Conservation (phyloP, 2,113 vertebrate genomes). For the Passer montanus region DNA sequence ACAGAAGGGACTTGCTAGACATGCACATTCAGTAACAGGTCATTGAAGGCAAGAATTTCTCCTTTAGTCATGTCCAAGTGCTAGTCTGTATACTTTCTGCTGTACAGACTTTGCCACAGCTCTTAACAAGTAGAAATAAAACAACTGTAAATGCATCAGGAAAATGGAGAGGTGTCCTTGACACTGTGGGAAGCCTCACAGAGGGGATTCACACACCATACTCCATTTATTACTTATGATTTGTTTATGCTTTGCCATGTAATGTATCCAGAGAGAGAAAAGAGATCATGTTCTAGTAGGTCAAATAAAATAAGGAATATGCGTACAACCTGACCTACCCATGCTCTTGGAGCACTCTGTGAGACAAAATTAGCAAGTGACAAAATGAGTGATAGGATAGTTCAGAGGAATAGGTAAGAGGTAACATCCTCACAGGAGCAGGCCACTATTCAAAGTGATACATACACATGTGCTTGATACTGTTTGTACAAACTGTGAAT, state of each 20-base stretch:
- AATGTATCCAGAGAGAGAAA: neutral
- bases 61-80: neutral
- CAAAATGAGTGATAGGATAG: neutral
- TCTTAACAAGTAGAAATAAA: neutral
- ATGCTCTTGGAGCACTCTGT: neutral
- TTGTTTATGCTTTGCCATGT: neutral
- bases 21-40: neutral
- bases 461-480: neutral
- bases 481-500: neutral
- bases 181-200: neutral
- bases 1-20: neutral
- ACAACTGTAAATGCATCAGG: neutral
- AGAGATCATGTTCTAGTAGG: neutral
- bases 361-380: neutral
- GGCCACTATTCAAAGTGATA: neutral
- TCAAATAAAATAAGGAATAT: neutral
- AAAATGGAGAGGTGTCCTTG: neutral
- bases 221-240: neutral
- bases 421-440: neutral
- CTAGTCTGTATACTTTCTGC: neutral
- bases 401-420: neutral
- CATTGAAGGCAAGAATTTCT: neutral
- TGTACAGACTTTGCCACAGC: neutral
- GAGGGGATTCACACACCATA: neutral
- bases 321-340: neutral